These are phyloP conservation scores for Ophonus ardosiacus DNA, from an alignment of 2,888 invertebrate species.

Conservation along the genomic window DNA sequence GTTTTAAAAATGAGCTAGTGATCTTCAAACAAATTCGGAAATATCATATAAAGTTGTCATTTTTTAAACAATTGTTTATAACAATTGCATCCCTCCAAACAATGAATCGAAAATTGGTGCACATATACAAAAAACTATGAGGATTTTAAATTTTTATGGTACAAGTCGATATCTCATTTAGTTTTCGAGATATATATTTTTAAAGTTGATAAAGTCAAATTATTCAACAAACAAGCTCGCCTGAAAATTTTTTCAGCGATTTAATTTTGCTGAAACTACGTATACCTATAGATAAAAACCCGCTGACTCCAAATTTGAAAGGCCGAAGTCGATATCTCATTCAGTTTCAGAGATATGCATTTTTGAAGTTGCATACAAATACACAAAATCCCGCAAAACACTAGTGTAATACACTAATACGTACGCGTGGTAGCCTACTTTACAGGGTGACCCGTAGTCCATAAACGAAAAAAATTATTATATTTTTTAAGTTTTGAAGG, in stretches of 20 bases:
- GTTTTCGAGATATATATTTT: background rate
- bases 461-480: too few relatives aligned
- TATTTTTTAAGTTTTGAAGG: too few relatives aligned
- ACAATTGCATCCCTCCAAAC: background rate
- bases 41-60: background rate
- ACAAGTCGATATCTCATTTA: background rate
- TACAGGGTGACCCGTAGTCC: too few relatives aligned
- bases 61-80: background rate
- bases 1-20: background rate
- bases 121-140: background rate
- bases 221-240: background rate
- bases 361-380: background rate
- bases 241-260: background rate
- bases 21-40: background rate
- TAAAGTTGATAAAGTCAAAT: background rate
- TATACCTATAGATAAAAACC: too few relatives aligned
- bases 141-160: background rate
- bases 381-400: too few relatives aligned
- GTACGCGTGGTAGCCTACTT: too few relatives aligned
- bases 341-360: background rate
- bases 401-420: too few relatives aligned
- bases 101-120: background rate
- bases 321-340: background rate
- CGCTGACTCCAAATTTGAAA: background rate
- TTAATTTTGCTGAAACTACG: background rate